Evolutionary conservation across 2,797 vertebrate genomes (phyloP), one percentile per base, ranked within the genome.

Genomic region (Centropyge bicolor): DNA sequence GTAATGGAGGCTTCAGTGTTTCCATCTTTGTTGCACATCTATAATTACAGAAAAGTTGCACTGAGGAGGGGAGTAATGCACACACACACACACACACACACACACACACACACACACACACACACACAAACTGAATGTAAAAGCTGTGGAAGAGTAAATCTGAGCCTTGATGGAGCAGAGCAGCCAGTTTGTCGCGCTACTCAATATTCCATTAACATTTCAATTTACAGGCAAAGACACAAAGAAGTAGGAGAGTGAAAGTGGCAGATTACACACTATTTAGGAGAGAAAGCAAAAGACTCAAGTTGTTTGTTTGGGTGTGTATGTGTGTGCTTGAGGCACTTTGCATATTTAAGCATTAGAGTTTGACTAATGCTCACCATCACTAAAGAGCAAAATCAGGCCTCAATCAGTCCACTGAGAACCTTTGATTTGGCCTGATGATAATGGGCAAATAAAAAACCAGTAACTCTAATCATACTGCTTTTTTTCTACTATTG

Each of bases 191-290:
- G 78, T 76, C 24, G 12, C 68, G 55, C 71, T 36, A 74, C 78
- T 88, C 86, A 75, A 87, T 82, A 86, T 83, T 80, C 66, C 83
- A 91, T 87, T 83, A 85, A 84, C 74, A 75, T 74, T 87, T 87
- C 79, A 63, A 80, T 91, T 85, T 84, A 74, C 48, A 70, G 54
- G 20, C 24, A 65, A 61, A 80, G 71, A 70, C 62, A 78, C 55
- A 81, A 72, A 84, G 46, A 79, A 70, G 5, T 22, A 43, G 27
- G 20, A 40, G 52, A 60, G 49, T 3, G 60, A 74, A 77, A 74
- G 68, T 62, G n/a, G 40, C 36, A 66, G 43, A 75, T 71, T 61
- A 67, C 41, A 74, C 86, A 65, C 51, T 56, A 57, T 71, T 80
- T 38, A 56, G 46, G 22, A 54, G 61, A 72, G 16, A 74, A 75